Percentiles rank a stretch among this genome's conserved stretches.
Conservation (phyloP, 2,113 vertebrate species). For the Bubo bubo region DNA sequence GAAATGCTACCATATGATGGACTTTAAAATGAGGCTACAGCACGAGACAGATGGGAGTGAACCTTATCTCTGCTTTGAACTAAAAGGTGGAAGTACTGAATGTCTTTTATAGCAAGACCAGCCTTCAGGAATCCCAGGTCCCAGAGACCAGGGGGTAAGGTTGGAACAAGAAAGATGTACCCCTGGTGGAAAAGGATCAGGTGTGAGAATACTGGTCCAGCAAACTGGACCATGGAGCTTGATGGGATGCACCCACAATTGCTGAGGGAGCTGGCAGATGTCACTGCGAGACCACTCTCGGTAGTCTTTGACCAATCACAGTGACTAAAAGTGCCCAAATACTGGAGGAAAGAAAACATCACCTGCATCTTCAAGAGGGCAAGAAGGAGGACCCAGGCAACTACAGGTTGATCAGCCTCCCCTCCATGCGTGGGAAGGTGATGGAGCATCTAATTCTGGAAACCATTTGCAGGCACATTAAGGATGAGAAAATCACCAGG, state of each 20-base stretch:
- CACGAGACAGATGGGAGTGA: rapidly evolving
- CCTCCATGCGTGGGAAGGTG: not conserved
- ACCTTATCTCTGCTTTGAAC: not conserved
- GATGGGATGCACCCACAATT: not conserved
- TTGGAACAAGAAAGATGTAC: not conserved
- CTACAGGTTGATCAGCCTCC: not conserved
- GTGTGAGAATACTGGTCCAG: not conserved
- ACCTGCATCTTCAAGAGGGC: not conserved
- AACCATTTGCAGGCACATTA: not conserved
- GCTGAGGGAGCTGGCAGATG: not conserved
- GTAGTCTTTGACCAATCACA: not conserved
- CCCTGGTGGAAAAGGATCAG: not conserved
- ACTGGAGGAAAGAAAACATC: not conserved
- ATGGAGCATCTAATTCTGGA: not conserved
- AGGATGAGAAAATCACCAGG: not conserved
- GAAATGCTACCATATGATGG: not conserved
- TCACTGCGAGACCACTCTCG: not conserved
- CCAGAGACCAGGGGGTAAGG: not conserved
- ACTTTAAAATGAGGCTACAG: not conserved
- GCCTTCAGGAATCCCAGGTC: not conserved
- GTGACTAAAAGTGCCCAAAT: not conserved
- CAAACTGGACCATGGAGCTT: rapidly evolving
- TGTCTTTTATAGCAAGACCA: not conserved
- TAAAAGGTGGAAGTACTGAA: not conserved
- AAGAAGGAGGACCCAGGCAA: not conserved